Evolutionary conservation across 2,888 invertebrate species (phyloP), one percentile per base, ranked within the genome.

Genomic region (Catocala nupta): DNA sequence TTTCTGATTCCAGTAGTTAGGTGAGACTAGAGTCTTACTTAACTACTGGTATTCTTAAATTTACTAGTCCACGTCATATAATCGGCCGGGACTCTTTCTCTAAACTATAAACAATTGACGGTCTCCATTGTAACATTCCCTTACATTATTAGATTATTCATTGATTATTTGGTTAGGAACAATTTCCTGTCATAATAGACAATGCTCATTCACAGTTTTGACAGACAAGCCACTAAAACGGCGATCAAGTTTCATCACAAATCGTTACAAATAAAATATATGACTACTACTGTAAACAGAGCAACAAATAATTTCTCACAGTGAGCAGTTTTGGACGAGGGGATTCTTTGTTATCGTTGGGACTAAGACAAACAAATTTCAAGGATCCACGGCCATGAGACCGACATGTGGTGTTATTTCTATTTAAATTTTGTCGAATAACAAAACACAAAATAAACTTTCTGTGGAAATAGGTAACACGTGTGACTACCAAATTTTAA

Each of bases 391-490:
- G 65, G 65, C 73, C 73, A 73, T 64, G 68, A 75, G 63, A 75
- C 75, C 71, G 71, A 80, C 88, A 89, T 84, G 82, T 89, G 88
- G 81, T 85, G 86, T 86, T 88, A 83, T 88, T 87, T 85, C 81
- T 84, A 82, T 81, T 79, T 74, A 76, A 85, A 86, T 81, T 83
- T 82, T 80, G 76, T 82, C 75, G 73, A 70, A 77, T 80, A 85
- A 85, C 81, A 80, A 82, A 84, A 85, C 81, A 80, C 78, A 77
- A 76, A 83, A 82, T 83, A 82, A 86, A 85, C 84, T 84, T 81
- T 81, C 77, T 76, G 71, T 81, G 82, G 77, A 82, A 80, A 81
- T 79, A 76, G 73, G 73, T 71, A 80, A 75, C 86, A 86, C 76
- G 76, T 87, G 87, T 78, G 75, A 45, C 58, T 64, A 69, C 65